Evolutionary conservation across 2,113 vertebrate species (phyloP).

Genomic region (Phoenicopterus ruber): DNA sequence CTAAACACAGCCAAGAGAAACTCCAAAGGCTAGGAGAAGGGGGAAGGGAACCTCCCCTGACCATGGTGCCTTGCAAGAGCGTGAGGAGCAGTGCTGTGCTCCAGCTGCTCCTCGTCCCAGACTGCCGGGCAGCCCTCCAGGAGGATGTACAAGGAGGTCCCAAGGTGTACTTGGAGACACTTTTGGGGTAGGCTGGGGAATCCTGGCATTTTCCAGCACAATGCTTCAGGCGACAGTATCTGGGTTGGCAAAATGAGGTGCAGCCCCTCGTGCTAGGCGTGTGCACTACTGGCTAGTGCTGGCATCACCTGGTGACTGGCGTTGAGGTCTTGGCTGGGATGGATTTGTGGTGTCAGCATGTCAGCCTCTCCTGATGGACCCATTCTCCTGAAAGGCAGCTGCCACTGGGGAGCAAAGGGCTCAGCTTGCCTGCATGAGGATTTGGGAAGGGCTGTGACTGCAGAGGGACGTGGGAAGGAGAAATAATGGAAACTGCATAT

Average conservation of each 20-base stretch:
- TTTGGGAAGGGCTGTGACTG: not conserved
- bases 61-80: not conserved
- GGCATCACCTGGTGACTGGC: not conserved
- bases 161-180: not conserved
- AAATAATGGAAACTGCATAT: not conserved
- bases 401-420: not conserved
- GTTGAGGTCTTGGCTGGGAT: not conserved
- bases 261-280: not conserved
- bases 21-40: not conserved
- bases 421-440: not conserved
- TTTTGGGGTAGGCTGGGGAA: not conserved
- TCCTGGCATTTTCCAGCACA: not conserved
- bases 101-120: too few species aligned
- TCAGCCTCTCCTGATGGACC: not conserved
- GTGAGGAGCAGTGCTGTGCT: not conserved
- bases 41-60: not conserved
- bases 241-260: not conserved
- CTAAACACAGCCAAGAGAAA: not conserved
- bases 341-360: not conserved
- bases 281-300: not conserved
- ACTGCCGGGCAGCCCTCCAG: not conserved
- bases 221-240: not conserved
- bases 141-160: too few species aligned
- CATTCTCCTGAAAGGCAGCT: not conserved
- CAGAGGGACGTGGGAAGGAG: not conserved